phyloP scores from a whole-genome alignment of 2,113 vertebrate species.

The Mobula hypostoma region DNA sequence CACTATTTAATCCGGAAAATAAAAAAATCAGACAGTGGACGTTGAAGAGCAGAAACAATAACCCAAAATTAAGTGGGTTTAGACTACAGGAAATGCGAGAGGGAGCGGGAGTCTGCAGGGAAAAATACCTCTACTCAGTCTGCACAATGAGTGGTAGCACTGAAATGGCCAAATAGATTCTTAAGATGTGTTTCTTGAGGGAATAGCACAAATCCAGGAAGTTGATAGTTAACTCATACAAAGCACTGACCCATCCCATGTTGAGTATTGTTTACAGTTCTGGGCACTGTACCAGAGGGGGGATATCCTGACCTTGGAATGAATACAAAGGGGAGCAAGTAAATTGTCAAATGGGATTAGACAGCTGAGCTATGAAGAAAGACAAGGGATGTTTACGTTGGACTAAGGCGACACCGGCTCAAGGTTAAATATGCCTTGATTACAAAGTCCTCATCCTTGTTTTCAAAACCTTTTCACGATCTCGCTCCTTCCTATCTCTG shows the following conservation, averaged over 20 bases:
- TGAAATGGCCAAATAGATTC: constrained; percentile 1
- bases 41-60: neutral
- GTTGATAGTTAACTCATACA: constrained; percentile 3
- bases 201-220: constrained; percentile 20
- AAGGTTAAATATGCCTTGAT: too few species aligned
- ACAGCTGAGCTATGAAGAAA: neutral
- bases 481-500: too few species aligned
- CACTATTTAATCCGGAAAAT: neutral
- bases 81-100: neutral
- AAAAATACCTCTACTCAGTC: neutral
- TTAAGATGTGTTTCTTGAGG: constrained; percentile 16
- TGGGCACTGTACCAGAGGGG: neutral
- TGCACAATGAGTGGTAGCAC: neutral
- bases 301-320: constrained; percentile 20
- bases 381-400: constrained; percentile 18
- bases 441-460: too few species aligned
- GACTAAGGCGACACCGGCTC: neutral
- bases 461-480: too few species aligned
- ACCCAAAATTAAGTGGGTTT: neutral
- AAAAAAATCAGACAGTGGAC: neutral
- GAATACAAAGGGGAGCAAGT: constrained; percentile 4
- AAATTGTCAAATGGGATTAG: constrained; percentile 11
- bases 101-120: neutral
- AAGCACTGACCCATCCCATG: constrained; percentile 23
- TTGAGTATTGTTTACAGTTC: constrained; percentile 18